Evolutionary conservation across 2,797 vertebrate genomes (phyloP), one percentile per base, ranked within the genome.

Genomic region (Muscicapa striata): DNA sequence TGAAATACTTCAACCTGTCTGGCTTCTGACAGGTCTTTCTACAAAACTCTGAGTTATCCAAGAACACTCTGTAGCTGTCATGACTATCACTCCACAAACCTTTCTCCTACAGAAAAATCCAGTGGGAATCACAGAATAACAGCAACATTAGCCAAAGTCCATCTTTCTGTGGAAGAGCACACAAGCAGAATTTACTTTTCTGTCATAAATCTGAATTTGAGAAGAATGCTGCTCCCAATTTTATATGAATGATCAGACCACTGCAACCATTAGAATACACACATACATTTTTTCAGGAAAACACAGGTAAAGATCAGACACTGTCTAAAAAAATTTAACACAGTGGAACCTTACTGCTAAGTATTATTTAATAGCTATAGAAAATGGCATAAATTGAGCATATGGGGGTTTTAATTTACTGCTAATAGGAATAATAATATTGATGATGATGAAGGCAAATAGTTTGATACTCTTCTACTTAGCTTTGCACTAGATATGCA

Each of bases 1-100:
- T 93, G 92, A 93, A 96, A 88, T 77, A 70, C 84, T 91, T 91
- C 86, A 77, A 74, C 82, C 68, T 94, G 95, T 77, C 92, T 94
- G 79, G 49, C 73, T 92, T 84, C 70, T 95, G 95, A 95, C 94
- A 96, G 63, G 41, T 61, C 83, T 95, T 94, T 59, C 70, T 88
- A 34, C 80, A 94, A 88, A 94, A 94, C 18, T 45, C 55, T 14
- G 62, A 94, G 46, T 55, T 89, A 82, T 88, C 85, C 93, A 88
- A 91, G 88, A 95, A 93, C 40, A 74, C 76, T 91, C 90, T 92
- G 58, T 68, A 94, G 70, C 78, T 96, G 90, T 93, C 92, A 85
- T 55, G 89, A 61, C 72, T 75, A 61, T 92, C 58, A 83, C n/a
- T 89, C 54, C 84, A 46, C 32, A 88, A 69, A 55, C 49, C 41